phyloP scores from a whole-genome alignment of 2,113 vertebrate genomes.

The Stictonetta naevosa region DNA sequence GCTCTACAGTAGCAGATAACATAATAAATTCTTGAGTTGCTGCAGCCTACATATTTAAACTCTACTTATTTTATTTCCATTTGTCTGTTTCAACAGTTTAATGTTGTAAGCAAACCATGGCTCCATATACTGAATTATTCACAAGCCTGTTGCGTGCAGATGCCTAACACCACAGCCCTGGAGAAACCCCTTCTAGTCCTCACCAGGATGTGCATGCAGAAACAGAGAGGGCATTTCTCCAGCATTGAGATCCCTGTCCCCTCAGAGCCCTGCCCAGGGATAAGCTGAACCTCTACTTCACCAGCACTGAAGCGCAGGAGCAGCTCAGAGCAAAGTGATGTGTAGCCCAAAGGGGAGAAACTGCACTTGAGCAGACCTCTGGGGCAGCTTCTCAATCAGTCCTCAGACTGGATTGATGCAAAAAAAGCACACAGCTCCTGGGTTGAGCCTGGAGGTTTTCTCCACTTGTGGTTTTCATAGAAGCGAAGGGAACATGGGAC shows the following conservation, averaged over 20 bases:
- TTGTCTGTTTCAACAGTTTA: slow-evolving; percentile 43
- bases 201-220: not conserved
- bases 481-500: not conserved
- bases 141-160: not conserved
- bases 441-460: not conserved
- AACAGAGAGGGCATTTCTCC: not conserved
- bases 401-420: not conserved
- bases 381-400: not conserved
- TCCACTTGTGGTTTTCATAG: slow-evolving; percentile 1
- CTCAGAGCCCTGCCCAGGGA: not conserved
- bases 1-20: slow-evolving; percentile 60
- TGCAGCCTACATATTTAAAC: slow-evolving; percentile 7
- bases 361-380: fast-evolving
- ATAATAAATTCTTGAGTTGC: slow-evolving; percentile 52
- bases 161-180: not conserved
- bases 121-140: slow-evolving; percentile 21
- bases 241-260: not conserved
- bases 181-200: not conserved
- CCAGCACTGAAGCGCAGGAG: not conserved
- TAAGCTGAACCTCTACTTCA: not conserved
- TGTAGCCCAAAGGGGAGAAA: not conserved
- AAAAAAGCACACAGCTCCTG: not conserved
- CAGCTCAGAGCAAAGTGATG: not conserved
- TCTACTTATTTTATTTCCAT: slow-evolving; percentile 55
- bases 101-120: not conserved